Evolutionary conservation across 2,888 invertebrate genomes (phyloP), one percentile per base, ranked within the genome.

Genomic region (Melangyna quadrimaculata): DNA sequence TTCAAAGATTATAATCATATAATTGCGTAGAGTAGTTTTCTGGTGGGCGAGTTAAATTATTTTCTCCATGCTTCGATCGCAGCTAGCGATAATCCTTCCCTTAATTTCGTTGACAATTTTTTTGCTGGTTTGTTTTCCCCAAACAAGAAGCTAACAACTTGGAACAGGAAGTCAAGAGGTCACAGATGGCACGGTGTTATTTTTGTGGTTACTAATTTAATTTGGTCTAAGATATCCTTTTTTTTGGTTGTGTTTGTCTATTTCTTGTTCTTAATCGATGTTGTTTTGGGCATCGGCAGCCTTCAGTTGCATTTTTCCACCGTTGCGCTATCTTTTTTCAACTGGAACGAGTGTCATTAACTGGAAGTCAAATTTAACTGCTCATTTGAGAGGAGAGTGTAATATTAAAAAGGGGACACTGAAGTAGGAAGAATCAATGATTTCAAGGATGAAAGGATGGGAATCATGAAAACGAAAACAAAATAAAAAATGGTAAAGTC

Each of bases 301-400:
- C 37, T 79, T 78, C 51, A 27, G 63, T 74, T 83, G 78, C 65
- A 78, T 70, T 74, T 51, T 71, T 73, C 19, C 51, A 43, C 51
- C 22, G 63, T 0, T 22, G 7, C 9, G 19, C 7, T 14, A 35
- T 45, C 43, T 45, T 71, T 57, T 59, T 19, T 77, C 84, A 61
- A 77, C 67, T 84, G 75, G 84, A 84, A 84, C 84, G 84, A 55
- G 65, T 69, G 72, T 84, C 84, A 84, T 84, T 84, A 84, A 35
- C 75, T 72, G 55, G 72, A 29, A 40, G 80, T 84, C 72, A 80
- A 84, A 80, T 77, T 84, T 77, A 80, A 84, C 71, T 79, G 71
- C n/a, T 67, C 72, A 78, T 43, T 70, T 70, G 32, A 37, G 17
- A 55, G 48, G 40, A 35, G 27, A 40, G 10, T 19, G 6, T 32